Conservation (phyloP, 2,113 vertebrate species). For the Paramisgurnus dabryanus region DNA sequence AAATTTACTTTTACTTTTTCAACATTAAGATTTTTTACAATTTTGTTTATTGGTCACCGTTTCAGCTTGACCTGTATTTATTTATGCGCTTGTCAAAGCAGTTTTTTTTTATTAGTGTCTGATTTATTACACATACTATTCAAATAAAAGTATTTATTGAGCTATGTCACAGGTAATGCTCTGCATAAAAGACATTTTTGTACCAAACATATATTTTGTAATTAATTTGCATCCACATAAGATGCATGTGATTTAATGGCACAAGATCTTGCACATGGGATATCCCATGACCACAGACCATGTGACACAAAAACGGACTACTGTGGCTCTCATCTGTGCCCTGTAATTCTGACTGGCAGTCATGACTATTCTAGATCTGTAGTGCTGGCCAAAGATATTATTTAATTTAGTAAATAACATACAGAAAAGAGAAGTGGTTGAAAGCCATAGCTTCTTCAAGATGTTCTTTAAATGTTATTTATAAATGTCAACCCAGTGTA, state of each 20-base stretch:
- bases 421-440: background rate
- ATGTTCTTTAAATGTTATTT: background rate
- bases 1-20: too few relatives aligned
- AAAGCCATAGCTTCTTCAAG: background rate
- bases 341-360: background rate
- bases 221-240: background rate
- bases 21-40: too few relatives aligned
- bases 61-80: too few relatives aligned
- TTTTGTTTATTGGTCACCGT: too few relatives aligned
- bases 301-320: conserved; percentile 54
- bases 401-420: background rate
- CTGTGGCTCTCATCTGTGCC: conserved; percentile 1
- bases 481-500: background rate
- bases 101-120: too few relatives aligned
- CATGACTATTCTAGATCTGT: conserved; percentile 25
- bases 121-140: too few relatives aligned
- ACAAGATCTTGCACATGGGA: conserved; percentile 14
- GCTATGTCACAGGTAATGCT: too few relatives aligned
- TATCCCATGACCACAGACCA: conserved; percentile 67
- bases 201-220: background rate
- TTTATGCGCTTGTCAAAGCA: too few relatives aligned
- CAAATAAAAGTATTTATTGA: too few relatives aligned
- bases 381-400: background rate
- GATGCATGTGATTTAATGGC: conserved; percentile 58
- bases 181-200: background rate